phyloP scores from a whole-genome alignment of 1,140 invertebrate genomes.

The Aphelinus atriplicis region DNA sequence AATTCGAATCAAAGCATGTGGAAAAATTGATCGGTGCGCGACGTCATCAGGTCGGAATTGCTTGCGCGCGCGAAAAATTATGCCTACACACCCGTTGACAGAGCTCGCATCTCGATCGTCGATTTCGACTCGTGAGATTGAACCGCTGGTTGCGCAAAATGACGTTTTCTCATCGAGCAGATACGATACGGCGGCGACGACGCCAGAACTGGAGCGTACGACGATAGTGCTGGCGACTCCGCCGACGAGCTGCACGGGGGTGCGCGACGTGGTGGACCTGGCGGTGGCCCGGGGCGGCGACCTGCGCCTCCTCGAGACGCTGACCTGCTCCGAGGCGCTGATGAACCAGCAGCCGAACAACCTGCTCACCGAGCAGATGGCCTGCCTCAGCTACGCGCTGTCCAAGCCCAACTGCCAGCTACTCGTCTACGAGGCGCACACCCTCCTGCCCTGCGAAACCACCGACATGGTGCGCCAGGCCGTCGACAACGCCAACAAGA shows the following conservation, averaged over 20 bases:
- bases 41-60: too few relatives aligned
- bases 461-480: conserved; percentile 58
- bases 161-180: conserved; percentile 31
- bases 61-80: too few relatives aligned
- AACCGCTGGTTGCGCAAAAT: too few relatives aligned
- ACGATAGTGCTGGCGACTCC: conserved; percentile 79
- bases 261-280: conserved; percentile 78
- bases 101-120: too few relatives aligned
- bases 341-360: conserved; percentile 44
- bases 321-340: conserved; percentile 46
- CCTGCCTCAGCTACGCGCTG: conserved; percentile 55
- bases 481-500: conserved; percentile 60
- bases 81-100: too few relatives aligned
- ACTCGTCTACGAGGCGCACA: conserved; percentile 65
- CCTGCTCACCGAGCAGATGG: conserved; percentile 53
- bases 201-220: conserved; percentile 70
- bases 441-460: conserved; percentile 61
- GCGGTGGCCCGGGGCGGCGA: conserved; percentile 62
- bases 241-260: conserved; percentile 79
- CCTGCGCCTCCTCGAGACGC: conserved; percentile 49
- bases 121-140: too few relatives aligned
- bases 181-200: conserved; percentile 46
- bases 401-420: conserved; percentile 63
- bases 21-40: too few relatives aligned
- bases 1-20: too few relatives aligned